Evolutionary conservation across 2,888 invertebrate genomes (phyloP), one percentile per base, ranked within the genome.

Genomic region (Trichopria drosophilae): DNA sequence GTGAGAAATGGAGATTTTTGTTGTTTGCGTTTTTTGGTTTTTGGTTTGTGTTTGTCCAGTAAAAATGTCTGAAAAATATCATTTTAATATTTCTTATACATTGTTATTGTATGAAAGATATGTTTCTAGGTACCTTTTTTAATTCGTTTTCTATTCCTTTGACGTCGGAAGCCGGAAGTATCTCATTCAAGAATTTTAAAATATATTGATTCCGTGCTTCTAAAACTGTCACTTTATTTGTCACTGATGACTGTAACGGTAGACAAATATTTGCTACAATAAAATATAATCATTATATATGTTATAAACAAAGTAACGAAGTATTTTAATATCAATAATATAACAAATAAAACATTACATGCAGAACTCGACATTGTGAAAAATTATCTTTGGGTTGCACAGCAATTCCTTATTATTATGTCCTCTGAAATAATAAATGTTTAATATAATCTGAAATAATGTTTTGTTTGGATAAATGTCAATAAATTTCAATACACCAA

Each of bases 1-100:
- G 81, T 82, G 15, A 86, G 69, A 23, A 78, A 78, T 18, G 75
- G 76, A 1, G 76, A 76, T 66, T 80, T 82, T 51, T 78, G 77
- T 45, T 75, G 75, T 0, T 71, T 71, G 15, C 60, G 61, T 41
- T 72, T 79, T 40, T 75, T 79, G 67, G 78, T 74, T 59, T 51
- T 76, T 12, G 63, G 49, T 36, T 64, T 72, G 29, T 72, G 68
- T 58, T 77, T 78, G 36, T 65, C 68, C 6, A 79, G 62, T 24
- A 74, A 60, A 52, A 76, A 77, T 6, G 68, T 65, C 77, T 78
- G 53, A 3, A 58, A 66, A 12, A 58, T 57, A 49, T 15, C 10
- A 19, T 37, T 26, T 22, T 46, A 18, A 40, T 29, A 22, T 7
- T 29, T 26, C 20, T 23, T 46, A 47, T 20, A 31, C 6, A 42